A percentile compares a stretch with the other conserved stretches of the same genome.
Conservation (phyloP, 2,888 invertebrate genomes). For the Mesoligia furuncula region DNA sequence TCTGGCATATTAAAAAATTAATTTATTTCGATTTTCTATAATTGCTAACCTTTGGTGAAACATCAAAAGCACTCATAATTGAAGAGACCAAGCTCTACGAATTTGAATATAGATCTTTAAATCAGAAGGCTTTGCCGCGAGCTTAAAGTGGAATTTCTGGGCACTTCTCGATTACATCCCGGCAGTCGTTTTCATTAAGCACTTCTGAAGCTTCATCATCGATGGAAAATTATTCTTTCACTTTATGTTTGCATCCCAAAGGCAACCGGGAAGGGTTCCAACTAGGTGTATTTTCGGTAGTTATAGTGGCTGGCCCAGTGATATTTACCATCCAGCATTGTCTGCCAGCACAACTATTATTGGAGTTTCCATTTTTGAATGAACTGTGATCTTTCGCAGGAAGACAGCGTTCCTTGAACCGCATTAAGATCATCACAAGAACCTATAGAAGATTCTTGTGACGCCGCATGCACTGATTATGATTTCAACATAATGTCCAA, state of each 20-base stretch:
- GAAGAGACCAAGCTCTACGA: background rate
- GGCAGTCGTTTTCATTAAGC: constrained; percentile 18
- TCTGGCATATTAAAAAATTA: background rate
- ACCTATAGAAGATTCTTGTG: background rate
- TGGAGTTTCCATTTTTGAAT: constrained; percentile 78
- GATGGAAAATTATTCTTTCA: constrained; percentile 20
- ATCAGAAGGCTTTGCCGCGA: constrained; percentile 22
- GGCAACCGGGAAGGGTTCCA: constrained; percentile 11
- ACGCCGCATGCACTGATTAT: background rate
- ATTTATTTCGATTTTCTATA: constrained; percentile 18
- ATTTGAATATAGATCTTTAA: constrained; percentile 25
- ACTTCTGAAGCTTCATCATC: constrained; percentile 19
- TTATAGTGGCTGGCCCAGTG: constrained; percentile 83
- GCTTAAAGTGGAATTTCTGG: constrained; percentile 29
- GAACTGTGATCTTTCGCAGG: constrained; percentile 79
- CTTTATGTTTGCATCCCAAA: background rate
- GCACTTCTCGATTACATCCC: constrained; percentile 33
- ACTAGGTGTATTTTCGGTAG: constrained; percentile 70
- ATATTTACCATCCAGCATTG: constrained; percentile 82
- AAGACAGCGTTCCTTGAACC: constrained; percentile 28
- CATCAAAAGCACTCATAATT: constrained; percentile 20
- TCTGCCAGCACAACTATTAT: constrained; percentile 84
- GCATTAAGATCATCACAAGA: background rate
- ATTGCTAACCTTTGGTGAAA: background rate
- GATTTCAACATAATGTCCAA: constrained; percentile 12